A percentile compares a stretch with the other conserved stretches of the same genome.
These are phyloP conservation scores for Myiagra hebetior DNA, from an alignment of 2,113 vertebrate genomes.

Conservation along the genomic window DNA sequence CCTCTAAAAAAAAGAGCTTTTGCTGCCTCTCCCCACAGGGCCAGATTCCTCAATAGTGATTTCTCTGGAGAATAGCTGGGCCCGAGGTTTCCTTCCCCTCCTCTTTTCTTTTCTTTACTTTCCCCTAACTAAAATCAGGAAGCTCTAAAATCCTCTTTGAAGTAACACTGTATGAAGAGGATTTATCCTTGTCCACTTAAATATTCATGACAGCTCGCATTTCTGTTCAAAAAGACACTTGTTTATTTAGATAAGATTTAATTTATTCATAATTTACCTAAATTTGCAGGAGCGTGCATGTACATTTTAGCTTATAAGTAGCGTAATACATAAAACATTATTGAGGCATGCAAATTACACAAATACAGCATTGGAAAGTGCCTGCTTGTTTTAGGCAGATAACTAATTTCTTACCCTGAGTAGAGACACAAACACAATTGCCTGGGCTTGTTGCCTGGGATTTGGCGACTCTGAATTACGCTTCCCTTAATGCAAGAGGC, in stretches of 20 bases:
- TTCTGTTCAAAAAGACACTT: slow-evolving; percentile 80
- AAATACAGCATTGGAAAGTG: slow-evolving; percentile 40
- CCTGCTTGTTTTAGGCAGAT: slow-evolving; percentile 73
- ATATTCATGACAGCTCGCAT: slow-evolving; percentile 80
- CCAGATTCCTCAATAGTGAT: neutral
- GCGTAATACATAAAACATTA: slow-evolving; percentile 78
- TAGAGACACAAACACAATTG: slow-evolving; percentile 52
- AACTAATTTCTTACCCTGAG: slow-evolving; percentile 63
- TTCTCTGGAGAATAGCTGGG: slow-evolving; percentile 17
- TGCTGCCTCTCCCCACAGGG: neutral
- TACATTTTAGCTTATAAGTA: slow-evolving; percentile 77
- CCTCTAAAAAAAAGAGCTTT: neutral
- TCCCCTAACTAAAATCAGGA: slow-evolving; percentile 59
- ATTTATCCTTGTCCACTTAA: slow-evolving; percentile 77
- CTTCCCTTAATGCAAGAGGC: neutral
- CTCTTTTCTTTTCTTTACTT: slow-evolving; percentile 19
- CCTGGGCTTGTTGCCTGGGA: slow-evolving; percentile 39
- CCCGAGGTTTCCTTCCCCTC: neutral
- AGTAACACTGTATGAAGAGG: slow-evolving; percentile 61
- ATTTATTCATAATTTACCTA: slow-evolving; percentile 86
- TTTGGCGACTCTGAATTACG: slow-evolving; percentile 15
- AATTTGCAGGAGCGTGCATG: slow-evolving; percentile 77
- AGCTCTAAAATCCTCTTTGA: slow-evolving; percentile 63
- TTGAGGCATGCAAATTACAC: slow-evolving; percentile 73
- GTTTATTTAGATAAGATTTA: slow-evolving; percentile 87